Percentiles rank a stretch among this genome's conserved stretches.
These are phyloP conservation scores for Drosophila austrosaltans DNA, from an alignment of 2,888 invertebrate species.

Conservation along the genomic window DNA sequence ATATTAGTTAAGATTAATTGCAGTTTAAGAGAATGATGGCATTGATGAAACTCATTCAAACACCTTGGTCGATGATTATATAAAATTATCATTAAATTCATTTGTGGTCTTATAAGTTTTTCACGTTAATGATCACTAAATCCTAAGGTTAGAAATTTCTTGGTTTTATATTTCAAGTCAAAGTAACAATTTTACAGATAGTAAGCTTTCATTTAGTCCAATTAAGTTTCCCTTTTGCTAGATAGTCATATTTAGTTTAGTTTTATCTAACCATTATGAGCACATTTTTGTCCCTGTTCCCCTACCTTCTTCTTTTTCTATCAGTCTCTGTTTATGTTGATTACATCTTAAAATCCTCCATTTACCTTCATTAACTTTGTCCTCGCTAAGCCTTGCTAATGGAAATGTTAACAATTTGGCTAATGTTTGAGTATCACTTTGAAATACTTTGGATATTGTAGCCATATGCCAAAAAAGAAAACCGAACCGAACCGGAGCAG, in stretches of 20 bases:
- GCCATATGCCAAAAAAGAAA: conserved; percentile 29
- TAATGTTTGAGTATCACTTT: conserved; percentile 26
- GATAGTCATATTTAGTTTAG: background rate
- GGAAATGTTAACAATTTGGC: conserved; percentile 33
- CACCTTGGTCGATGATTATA: too few species aligned
- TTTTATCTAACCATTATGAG: background rate
- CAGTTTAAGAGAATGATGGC: too few species aligned
- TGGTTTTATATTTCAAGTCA: too few species aligned
- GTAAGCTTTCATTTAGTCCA: background rate
- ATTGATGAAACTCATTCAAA: too few species aligned
- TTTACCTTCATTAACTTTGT: conserved; percentile 9
- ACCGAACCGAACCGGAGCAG: background rate
- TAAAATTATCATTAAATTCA: too few species aligned
- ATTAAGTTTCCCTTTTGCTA: background rate
- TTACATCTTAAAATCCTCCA: conserved; percentile 10
- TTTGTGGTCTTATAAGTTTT: too few species aligned
- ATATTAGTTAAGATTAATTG: too few species aligned
- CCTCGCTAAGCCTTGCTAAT: conserved; percentile 16
- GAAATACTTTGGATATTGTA: conserved; percentile 29
- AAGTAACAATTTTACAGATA: too few species aligned
- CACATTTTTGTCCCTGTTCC: background rate
- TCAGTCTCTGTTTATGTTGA: conserved; percentile 1
- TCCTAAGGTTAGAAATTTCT: too few species aligned
- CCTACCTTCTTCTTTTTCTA: background rate
- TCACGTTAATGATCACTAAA: too few species aligned